Evolutionary conservation across 2,888 invertebrate species (phyloP), one percentile per base, ranked within the genome.

Genomic region (Hypena proboscidalis): DNA sequence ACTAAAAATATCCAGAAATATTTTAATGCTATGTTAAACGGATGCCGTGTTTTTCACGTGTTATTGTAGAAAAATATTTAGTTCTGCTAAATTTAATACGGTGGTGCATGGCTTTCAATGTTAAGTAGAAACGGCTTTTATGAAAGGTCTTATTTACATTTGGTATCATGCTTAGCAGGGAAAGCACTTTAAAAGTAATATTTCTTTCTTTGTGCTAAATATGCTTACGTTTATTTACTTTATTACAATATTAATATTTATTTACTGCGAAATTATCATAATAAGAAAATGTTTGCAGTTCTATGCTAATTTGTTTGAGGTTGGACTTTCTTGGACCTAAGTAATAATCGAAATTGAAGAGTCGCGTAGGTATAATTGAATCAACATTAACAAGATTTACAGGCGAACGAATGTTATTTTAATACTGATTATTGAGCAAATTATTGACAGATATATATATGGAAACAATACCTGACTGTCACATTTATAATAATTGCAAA

Each of bases 401-500:
- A n/a, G n/a, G 29, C 35, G 44, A 43, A 44, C 34, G 31, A 27
- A 34, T 32, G 39, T 17, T 36, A 43, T 57, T 45, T 40, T 58
- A 58, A 53, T 62, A 58, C 62, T 69, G 65, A 59, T 65, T 42
- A 47, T 70, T 71, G 70, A 71, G 70, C 70, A 71, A 58, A 30
- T 35, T 20, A 54, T 43, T 27, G 33, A 54, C 23, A 39, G 1
- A 40, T 27, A 21, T 17, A 17, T 4, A 17, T 23, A 34, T 39
- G 31, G 32, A 52, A 45, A 51, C 21, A 42, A 43, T 19, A 48
- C 37, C 27, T 27, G 44, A 54, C 50, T 63, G 57, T 46, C 51
- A 63, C 56, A 46, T 51, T 21, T 17, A 44, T 36, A 55, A 47
- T n/a, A n/a, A 36, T 44, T 50, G 50, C 15, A 35, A 33, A 33